Conservation (phyloP, 2,797 vertebrate species). For the Sebastes steindachneri region DNA sequence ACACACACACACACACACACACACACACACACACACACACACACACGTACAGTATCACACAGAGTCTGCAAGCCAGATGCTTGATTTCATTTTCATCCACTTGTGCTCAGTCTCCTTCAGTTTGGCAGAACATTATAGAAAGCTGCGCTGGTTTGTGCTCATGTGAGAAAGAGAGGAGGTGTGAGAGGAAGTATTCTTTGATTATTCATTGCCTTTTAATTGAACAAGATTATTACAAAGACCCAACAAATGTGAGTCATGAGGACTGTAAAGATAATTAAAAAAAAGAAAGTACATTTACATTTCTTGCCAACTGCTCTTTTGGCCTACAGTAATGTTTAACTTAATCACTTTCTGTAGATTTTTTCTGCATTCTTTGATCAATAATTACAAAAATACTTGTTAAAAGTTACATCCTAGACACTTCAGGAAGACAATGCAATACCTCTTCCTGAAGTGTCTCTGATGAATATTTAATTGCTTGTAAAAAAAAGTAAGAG, state of each 20-base stretch:
- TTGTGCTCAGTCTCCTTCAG: slow-evolving; percentile 1
- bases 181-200: background rate
- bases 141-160: background rate
- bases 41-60: background rate
- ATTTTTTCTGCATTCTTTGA: background rate
- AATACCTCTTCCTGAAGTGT: background rate
- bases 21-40: background rate
- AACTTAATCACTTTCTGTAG: background rate
- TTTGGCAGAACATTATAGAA: slow-evolving; percentile 36
- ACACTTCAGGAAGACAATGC: background rate
- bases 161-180: slow-evolving; percentile 10
- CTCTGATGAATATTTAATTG: background rate
- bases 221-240: background rate
- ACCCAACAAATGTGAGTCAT: slow-evolving; percentile 6
- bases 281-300: background rate
- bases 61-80: slow-evolving; percentile 24
- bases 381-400: background rate
- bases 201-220: slow-evolving; percentile 23
- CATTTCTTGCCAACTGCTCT: background rate
- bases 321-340: background rate
- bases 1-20: no score
- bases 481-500: background rate
- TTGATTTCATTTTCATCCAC: slow-evolving; percentile 27
- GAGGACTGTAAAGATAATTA: background rate
- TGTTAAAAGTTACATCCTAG: background rate